A percentile compares a stretch with the other conserved stretches of the same genome.
These are phyloP conservation scores for Solea solea DNA, from an alignment of 2,113 vertebrate genomes.

Conservation along the genomic window DNA sequence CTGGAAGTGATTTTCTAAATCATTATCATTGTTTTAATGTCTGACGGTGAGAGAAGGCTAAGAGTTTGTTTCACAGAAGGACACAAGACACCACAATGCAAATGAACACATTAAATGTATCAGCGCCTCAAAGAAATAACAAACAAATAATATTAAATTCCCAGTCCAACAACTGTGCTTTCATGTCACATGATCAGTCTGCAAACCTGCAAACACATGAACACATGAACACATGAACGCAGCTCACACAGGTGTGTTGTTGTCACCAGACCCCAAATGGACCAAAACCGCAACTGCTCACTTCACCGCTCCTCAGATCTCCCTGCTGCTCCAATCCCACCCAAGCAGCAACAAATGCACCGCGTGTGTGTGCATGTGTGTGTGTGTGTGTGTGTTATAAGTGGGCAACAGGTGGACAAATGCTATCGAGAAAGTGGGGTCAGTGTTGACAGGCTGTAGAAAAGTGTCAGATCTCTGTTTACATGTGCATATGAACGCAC, in stretches of 20 bases:
- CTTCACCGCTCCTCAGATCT: slow-evolving; percentile 63
- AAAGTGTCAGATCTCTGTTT: slow-evolving; percentile 72
- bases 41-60: no score
- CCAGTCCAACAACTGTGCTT: neutral
- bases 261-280: slow-evolving; percentile 63
- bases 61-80: no score
- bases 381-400: slow-evolving; percentile 14
- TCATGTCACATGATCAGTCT: slow-evolving; percentile 8
- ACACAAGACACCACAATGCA: no score
- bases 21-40: no score
- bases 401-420: slow-evolving; percentile 69
- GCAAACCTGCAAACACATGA: neutral
- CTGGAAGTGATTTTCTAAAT: no score
- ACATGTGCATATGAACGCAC: slow-evolving; percentile 56
- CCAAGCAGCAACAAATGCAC: slow-evolving; percentile 73
- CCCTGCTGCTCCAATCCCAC: slow-evolving; percentile 74
- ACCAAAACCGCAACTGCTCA: slow-evolving; percentile 70
- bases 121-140: no score
- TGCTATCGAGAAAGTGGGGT: slow-evolving; percentile 54
- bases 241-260: slow-evolving; percentile 59
- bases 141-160: no score
- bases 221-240: slow-evolving; percentile 17
- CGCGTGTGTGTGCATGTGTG: neutral
- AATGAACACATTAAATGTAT: no score
- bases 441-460: slow-evolving; percentile 57